Conservation (phyloP, 2,888 invertebrate genomes). For the Erannis defoliaria region DNA sequence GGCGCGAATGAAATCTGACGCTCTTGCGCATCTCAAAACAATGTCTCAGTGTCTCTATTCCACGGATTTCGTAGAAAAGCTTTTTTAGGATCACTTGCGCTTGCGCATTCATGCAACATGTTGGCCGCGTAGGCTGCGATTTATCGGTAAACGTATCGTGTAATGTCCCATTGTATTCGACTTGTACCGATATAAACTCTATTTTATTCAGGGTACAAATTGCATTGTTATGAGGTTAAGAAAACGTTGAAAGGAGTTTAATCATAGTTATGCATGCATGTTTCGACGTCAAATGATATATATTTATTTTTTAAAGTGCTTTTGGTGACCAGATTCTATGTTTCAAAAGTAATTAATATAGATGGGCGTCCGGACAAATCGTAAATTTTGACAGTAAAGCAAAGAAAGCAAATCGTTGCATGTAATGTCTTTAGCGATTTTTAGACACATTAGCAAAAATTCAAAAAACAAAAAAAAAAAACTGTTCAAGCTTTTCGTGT, state of each 20-base stretch:
- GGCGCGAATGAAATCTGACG: conserved; percentile 57
- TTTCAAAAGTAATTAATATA: too few species aligned
- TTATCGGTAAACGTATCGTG: conserved; percentile 61
- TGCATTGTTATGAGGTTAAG: conserved; percentile 50
- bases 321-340: background rate
- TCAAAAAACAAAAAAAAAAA: too few species aligned
- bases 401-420: too few species aligned
- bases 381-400: too few species aligned
- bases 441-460: too few species aligned
- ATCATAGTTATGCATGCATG: conserved; percentile 20
- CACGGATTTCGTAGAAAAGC: conserved; percentile 66
- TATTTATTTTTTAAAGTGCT: background rate
- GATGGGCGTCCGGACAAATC: too few species aligned
- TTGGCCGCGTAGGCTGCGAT: conserved; percentile 64
- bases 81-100: conserved; percentile 63
- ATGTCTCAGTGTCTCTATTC: conserved; percentile 54
- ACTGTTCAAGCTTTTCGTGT: too few species aligned
- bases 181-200: conserved; percentile 60
- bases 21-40: conserved; percentile 59
- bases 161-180: conserved; percentile 69
- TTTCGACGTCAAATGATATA: background rate
- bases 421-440: too few species aligned
- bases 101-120: conserved; percentile 56
- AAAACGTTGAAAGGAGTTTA: conserved; percentile 29
- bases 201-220: conserved; percentile 62